Base-by-base conservation (phyloP, 1,140 invertebrate genomes). In the Microplitis demolitor region DNA sequence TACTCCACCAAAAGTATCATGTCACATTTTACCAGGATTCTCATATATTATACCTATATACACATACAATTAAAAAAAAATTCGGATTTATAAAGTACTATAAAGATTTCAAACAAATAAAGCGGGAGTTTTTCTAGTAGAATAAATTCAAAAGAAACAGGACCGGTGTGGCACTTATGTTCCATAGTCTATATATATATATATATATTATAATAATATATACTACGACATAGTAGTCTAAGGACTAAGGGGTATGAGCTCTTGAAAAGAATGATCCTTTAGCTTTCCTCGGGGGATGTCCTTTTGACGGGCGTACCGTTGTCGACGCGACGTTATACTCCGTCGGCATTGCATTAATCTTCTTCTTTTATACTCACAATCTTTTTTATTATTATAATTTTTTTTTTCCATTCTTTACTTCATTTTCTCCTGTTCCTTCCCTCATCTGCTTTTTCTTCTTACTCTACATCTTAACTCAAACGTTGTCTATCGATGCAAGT, bases 331-430 rank as follows among this genome's bases (percentile, higher is more conserved):
- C 78, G 76, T 11, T 45, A 9, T 11, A 45, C 39, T 74, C 75
- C 74, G 74, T 72, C 79, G 78, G 78, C 79, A 77, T 80, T 81
- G 79, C 80, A 81, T 81, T 81, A 81, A 81, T 81, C 80, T 81
- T 80, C 78, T 80, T 80, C 80, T 79, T 79, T 78, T 77, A 72
- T 76, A 73, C 74, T 78, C 51, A 11, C 31, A 64, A 63, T 50
- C 53, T 63, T 60, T 50, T n/a, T 34, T 51, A 51, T 60, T 31
- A 61, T 34, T 24, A 24, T 24, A 0, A 24, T 24, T 24, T 24
- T 54, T 71, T 53, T 37, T 64, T 45, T 45, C 24, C 24, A 24
- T 24, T 24, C 37, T 6, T 45, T 9, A 11, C 39, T 45, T 45
- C 39, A 45, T 45, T 63, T 13, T 13, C 62, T 5, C 24, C 64